Base-by-base conservation (phyloP, 2,113 vertebrate species). In the Amblyopsis rosae region DNA sequence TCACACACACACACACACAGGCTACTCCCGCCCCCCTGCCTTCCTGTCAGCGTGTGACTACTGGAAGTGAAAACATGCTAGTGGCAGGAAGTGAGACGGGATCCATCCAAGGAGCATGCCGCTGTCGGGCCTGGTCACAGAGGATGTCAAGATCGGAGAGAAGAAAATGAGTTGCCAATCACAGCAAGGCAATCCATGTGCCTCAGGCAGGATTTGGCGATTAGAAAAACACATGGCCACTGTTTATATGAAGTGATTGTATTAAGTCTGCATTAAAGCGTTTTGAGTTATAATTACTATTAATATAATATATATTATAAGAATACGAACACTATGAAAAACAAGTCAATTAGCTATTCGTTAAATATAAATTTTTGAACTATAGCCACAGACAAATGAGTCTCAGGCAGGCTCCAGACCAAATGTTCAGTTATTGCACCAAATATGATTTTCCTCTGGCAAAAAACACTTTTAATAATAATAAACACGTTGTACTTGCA, bases 11-110 rank as follows among this genome's bases (percentile, higher is more conserved):
- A 33, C 49, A 49, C 59, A 47, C 41, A 55, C 53, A 55, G 12
- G n/a, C 53, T n/a, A 15, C 12, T n/a, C 12, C 12, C 53, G 6
- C 53, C 26, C 1, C 33, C 49, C 69, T 64, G 69, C 72, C 35
- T 69, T 76, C 61, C 58, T 64, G 26, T 66, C 68, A 45, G 79
- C 75, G 75, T 72, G 81, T 69, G 77, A 72, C 66, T 72, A 53
- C 72, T 50, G 51, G 49, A 55, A 76, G 73, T 47, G n/a, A 82
- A 73, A 86, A 74, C 68, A 54, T 3, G 10, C 47, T 58, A 76
- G 59, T 53, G 59, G 65, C 73, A 57, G 65, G 70, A 73, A 74
- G 65, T 45, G 70, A 72, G 67, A 61, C 51, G 64, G 59, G 67
- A 68, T 58, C 71, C 67, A 59, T 75, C 66, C 49, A 65, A 75